phyloP scores from a whole-genome alignment of 2,113 vertebrate species.

The Hemicordylus capensis region DNA sequence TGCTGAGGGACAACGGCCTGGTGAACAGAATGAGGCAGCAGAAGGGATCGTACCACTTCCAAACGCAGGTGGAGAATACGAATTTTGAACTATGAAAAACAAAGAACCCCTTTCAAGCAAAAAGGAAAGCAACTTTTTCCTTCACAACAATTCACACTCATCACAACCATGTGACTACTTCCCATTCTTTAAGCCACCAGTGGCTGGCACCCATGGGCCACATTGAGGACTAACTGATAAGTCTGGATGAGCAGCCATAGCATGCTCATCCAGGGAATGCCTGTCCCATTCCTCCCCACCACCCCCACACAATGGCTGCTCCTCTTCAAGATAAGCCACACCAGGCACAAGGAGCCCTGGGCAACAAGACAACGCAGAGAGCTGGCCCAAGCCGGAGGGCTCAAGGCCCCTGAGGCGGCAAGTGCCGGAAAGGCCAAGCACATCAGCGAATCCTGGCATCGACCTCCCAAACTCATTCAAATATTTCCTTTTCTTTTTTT shows the following conservation, averaged over 20 bases:
- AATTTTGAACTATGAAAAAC: no score
- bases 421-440: slow-evolving; percentile 74
- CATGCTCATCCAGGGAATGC: not conserved
- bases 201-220: not conserved
- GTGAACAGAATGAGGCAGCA: no score
- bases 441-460: slow-evolving; percentile 86
- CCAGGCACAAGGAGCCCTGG: not conserved
- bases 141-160: no score
- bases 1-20: no score
- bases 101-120: no score
- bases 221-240: not conserved
- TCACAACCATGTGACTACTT: not conserved
- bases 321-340: not conserved
- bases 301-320: not conserved
- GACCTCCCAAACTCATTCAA: slow-evolving; percentile 96
- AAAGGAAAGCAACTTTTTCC: no score
- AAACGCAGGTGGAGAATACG: no score
- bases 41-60: no score
- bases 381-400: not conserved
- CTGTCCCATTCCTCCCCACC: not conserved
- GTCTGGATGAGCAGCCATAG: not conserved
- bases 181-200: not conserved
- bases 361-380: not conserved
- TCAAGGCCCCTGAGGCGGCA: not conserved
- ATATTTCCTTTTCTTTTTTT: slow-evolving; percentile 95